These are phyloP conservation scores for Sebastes elongatus DNA, from an alignment of 2,797 vertebrate species.

Conservation along the genomic window DNA sequence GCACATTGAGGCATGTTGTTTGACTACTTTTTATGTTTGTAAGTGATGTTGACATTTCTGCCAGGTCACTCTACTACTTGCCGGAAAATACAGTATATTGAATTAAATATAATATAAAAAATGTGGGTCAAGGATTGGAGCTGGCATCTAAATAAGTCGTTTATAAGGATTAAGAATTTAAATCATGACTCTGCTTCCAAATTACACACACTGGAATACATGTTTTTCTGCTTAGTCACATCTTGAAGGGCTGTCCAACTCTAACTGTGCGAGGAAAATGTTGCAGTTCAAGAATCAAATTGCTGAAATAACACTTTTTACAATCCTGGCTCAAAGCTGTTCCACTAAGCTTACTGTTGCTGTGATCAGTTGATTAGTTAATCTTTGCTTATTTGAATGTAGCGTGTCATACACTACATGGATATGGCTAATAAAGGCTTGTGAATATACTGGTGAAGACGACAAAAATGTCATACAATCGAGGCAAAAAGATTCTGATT, in stretches of 20 bases:
- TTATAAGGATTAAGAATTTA: conserved; percentile 24
- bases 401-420: neutral
- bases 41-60: neutral
- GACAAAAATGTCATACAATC: neutral
- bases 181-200: conserved; percentile 27
- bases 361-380: conserved; percentile 22
- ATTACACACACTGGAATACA: conserved; percentile 8
- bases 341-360: neutral
- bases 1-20: neutral
- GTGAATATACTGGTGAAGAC: neutral
- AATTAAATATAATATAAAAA: conserved; percentile 6
- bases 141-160: conserved; percentile 8
- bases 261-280: conserved; percentile 16
- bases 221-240: conserved; percentile 49
- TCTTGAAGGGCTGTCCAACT: neutral
- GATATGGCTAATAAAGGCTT: neutral
- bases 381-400: neutral
- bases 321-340: neutral
- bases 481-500: conserved; percentile 18
- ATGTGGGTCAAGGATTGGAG: neutral
- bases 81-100: neutral
- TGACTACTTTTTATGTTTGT: neutral
- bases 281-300: conserved; percentile 35
- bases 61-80: neutral
- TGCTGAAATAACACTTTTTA: conserved; percentile 29